Evolutionary conservation across 2,113 vertebrate genomes (phyloP).

Genomic region (Corythornis madagascariensis): DNA sequence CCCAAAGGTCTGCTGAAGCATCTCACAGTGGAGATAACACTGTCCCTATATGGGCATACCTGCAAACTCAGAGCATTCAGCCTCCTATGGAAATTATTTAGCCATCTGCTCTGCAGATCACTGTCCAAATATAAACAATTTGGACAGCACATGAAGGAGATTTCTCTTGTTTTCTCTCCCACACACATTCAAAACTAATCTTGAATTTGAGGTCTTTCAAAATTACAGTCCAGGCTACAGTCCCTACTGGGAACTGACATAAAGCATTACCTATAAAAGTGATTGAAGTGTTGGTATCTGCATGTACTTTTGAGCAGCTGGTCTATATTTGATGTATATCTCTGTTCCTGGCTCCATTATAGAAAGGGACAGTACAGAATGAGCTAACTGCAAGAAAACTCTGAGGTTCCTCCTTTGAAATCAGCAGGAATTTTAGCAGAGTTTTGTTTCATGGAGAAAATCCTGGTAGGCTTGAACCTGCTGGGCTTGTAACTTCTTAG

Average conservation of each 20-base stretch:
- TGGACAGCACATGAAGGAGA: background rate
- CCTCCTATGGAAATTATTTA: constrained; percentile 15
- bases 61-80: background rate
- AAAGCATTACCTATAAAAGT: constrained; percentile 29
- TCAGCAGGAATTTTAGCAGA: constrained; percentile 5
- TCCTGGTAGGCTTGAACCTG: background rate
- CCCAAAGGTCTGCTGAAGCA: background rate
- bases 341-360: constrained; percentile 5
- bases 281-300: constrained; percentile 26
- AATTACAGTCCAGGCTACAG: background rate
- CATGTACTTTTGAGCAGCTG: constrained; percentile 25
- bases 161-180: background rate
- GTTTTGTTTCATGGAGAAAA: constrained; percentile 11
- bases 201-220: constrained; percentile 33
- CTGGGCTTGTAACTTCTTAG: background rate
- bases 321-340: constrained; percentile 32
- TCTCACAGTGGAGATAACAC: background rate
- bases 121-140: constrained; percentile 30
- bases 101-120: constrained; percentile 35
- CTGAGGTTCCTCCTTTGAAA: constrained; percentile 21
- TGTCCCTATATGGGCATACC: background rate
- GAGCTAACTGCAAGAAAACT: background rate
- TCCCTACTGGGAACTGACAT: constrained; percentile 14
- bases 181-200: constrained; percentile 26
- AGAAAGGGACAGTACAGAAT: constrained; percentile 10